phyloP scores from a whole-genome alignment of 2,888 invertebrate genomes.

The Dorcus parallelipipedus region DNA sequence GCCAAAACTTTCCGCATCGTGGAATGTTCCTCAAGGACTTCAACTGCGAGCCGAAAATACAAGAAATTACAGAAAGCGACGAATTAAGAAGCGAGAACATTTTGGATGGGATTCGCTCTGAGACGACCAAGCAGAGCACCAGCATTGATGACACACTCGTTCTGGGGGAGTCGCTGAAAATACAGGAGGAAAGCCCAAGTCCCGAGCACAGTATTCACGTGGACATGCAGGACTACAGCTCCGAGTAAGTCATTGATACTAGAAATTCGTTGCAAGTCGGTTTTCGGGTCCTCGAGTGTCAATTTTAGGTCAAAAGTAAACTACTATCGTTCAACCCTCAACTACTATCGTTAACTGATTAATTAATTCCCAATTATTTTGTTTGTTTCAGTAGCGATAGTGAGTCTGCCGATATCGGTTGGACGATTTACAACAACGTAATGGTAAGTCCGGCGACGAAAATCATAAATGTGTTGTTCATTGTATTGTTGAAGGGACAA shows the following conservation, averaged over 20 bases:
- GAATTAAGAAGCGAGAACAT: constrained; percentile 2
- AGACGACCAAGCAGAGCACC: constrained; percentile 21
- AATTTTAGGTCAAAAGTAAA: too few species aligned
- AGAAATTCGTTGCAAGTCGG: too few species aligned
- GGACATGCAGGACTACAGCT: constrained; percentile 51
- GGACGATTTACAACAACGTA: constrained; percentile 71
- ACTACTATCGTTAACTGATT: too few species aligned
- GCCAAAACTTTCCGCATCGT: constrained; percentile 17
- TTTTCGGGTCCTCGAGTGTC: too few species aligned
- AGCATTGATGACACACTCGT: constrained; percentile 37
- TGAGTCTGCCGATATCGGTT: constrained; percentile 51
- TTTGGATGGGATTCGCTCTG: constrained; percentile 3
- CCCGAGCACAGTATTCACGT: constrained; percentile 54
- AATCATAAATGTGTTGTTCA: background rate
- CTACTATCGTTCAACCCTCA: too few species aligned
- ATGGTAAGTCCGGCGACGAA: constrained; percentile 51
- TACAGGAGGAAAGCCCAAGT: constrained; percentile 45
- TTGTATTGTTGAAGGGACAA: constrained; percentile 43
- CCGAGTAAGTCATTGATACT: constrained; percentile 35
- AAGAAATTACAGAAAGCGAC: constrained; percentile 36
- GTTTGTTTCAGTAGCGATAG: constrained; percentile 52
- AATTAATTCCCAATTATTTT: constrained; percentile 11
- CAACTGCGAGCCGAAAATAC: constrained; percentile 34
- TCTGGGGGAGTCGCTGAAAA: constrained; percentile 38
- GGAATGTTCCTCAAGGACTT: constrained; percentile 18